phyloP scores from a whole-genome alignment of 2,113 vertebrate genomes.

The Oplegnathus fasciatus region DNA sequence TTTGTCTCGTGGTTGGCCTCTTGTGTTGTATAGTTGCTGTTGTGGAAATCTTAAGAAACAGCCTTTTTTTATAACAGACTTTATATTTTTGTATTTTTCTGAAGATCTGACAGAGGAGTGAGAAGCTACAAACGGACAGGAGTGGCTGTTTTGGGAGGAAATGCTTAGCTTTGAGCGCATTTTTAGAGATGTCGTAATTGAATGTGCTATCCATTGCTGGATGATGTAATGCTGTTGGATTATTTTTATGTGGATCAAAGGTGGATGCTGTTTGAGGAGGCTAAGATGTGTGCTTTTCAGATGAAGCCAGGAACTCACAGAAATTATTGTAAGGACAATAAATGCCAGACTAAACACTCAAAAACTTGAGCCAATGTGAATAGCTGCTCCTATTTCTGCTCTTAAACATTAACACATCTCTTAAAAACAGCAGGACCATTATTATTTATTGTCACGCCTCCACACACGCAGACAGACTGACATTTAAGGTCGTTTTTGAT shows the following conservation, averaged over 20 bases:
- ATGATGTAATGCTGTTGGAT: slow-evolving; percentile 7
- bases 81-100: slow-evolving; percentile 23
- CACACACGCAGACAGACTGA: slow-evolving; percentile 9
- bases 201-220: not conserved
- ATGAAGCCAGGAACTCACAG: slow-evolving; percentile 17
- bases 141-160: not conserved
- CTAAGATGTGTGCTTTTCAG: slow-evolving; percentile 29
- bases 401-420: slow-evolving; percentile 28
- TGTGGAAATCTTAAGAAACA: not conserved
- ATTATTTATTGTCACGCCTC: slow-evolving; percentile 13
- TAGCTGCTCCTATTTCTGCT: not conserved
- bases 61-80: not conserved
- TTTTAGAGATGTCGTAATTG: not conserved
- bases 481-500: slow-evolving; percentile 14
- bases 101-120: slow-evolving; percentile 13
- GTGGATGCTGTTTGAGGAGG: slow-evolving; percentile 19
- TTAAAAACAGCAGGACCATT: not conserved
- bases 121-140: not conserved
- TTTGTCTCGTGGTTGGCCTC: not conserved
- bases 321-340: not conserved
- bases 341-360: slow-evolving; percentile 5
- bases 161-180: not conserved
- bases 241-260: not conserved
- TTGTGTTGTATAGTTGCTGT: not conserved
- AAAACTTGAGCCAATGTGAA: slow-evolving; percentile 29